Evolutionary conservation across 2,113 vertebrate genomes (phyloP).

Genomic region (Corythornis vintsioides): DNA sequence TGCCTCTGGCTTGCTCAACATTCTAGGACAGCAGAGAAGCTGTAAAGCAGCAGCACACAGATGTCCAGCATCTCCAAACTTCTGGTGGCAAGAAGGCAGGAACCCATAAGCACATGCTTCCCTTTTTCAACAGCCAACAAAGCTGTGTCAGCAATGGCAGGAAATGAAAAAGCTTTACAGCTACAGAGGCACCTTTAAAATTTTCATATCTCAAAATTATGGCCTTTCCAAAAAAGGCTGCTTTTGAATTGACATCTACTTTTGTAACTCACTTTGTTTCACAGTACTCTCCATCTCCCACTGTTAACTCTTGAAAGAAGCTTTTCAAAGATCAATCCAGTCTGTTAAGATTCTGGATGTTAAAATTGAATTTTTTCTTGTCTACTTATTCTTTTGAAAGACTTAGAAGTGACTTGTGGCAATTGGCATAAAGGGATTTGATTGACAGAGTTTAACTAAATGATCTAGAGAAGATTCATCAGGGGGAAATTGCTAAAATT

Average conservation of each 20-base stretch:
- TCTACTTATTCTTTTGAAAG: slow-evolving; percentile 29
- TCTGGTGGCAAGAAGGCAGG: not conserved
- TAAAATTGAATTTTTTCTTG: slow-evolving; percentile 13
- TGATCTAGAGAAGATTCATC: not conserved
- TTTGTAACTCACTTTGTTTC: slow-evolving; percentile 38
- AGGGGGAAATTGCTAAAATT: not conserved
- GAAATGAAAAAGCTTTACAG: not conserved
- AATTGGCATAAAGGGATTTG: slow-evolving; percentile 11
- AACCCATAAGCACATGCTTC: not conserved
- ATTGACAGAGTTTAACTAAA: slow-evolving; percentile 14
- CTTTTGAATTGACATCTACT: slow-evolving; percentile 13
- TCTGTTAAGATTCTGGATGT: not conserved
- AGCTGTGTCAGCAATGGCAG: not conserved
- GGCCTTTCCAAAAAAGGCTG: slow-evolving; percentile 6
- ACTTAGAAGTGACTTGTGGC: not conserved
- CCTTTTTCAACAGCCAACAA: not conserved
- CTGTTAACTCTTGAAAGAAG: slow-evolving; percentile 25
- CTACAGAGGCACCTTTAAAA: not conserved
- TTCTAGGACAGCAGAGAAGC: not conserved
- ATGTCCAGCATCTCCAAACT: not conserved
- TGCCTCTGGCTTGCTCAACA: not conserved
- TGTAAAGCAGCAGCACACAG: not conserved
- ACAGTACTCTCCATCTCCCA: slow-evolving; percentile 3
- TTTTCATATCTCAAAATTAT: slow-evolving; percentile 12
- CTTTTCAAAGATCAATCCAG: slow-evolving; percentile 36